Conservation (phyloP, 2,888 invertebrate genomes). For the Cremastinae sp. region DNA sequence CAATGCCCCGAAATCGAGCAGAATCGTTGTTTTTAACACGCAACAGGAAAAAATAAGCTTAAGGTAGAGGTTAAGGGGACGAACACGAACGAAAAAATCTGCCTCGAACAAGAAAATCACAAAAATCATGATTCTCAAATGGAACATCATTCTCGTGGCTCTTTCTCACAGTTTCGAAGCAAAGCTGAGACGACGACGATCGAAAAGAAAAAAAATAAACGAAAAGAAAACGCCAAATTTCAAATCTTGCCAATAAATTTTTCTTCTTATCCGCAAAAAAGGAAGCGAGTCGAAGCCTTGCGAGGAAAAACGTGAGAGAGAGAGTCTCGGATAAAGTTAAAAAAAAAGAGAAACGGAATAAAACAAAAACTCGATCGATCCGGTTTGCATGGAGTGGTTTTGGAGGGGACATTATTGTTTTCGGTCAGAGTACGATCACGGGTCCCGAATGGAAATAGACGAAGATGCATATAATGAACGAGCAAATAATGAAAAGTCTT, state of each 20-base stretch:
- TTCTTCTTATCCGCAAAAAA: slow-evolving; percentile 10
- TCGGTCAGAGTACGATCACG: neutral
- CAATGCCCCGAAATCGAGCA: slow-evolving; percentile 1
- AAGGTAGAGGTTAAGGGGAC: slow-evolving; percentile 40
- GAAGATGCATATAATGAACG: neutral
- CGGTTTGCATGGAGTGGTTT: slow-evolving; percentile 69
- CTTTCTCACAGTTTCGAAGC: slow-evolving; percentile 10
- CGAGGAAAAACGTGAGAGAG: slow-evolving; percentile 13
- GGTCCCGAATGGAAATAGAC: neutral
- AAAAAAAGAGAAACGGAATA: slow-evolving; percentile 31
- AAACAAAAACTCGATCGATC: slow-evolving; percentile 16
- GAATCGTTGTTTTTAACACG: slow-evolving; percentile 4
- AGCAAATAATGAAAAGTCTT: slow-evolving; percentile 50
- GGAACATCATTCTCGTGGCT: slow-evolving; percentile 17
- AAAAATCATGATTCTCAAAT: slow-evolving; percentile 31
- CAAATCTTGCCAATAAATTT: slow-evolving; percentile 57
- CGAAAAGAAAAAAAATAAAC: neutral
- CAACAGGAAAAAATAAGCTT: slow-evolving; percentile 42
- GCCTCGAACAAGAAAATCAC: slow-evolving; percentile 12
- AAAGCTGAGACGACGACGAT: slow-evolving; percentile 8
- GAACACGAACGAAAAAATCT: neutral
- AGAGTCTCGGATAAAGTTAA: slow-evolving; percentile 21
- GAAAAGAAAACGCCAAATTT: slow-evolving; percentile 38
- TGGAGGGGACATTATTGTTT: slow-evolving; percentile 63
- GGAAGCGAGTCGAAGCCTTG: slow-evolving; percentile 9